These are phyloP conservation scores for Anabas testudineus DNA, from an alignment of 2,797 vertebrate species.

Conservation along the genomic window DNA sequence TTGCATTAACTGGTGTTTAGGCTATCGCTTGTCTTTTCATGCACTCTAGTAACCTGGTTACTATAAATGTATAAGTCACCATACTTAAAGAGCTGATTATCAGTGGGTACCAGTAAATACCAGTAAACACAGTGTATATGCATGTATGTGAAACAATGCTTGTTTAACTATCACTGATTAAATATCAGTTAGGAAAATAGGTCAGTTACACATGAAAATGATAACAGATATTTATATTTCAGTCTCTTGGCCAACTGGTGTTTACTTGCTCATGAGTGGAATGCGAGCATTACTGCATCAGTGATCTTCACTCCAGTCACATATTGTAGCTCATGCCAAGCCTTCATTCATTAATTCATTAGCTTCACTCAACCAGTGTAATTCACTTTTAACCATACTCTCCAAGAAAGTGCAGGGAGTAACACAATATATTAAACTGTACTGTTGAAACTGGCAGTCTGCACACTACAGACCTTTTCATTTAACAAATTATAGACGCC, in stretches of 20 bases:
- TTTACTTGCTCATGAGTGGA: constrained; percentile 10
- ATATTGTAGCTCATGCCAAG: constrained; percentile 20
- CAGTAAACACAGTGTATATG: not conserved
- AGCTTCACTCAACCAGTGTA: constrained; percentile 33
- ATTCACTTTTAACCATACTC: constrained; percentile 36
- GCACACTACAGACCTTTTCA: not conserved
- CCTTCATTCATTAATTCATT: constrained; percentile 38
- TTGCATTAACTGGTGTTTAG: not conserved
- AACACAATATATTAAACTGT: not conserved
- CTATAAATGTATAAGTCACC: too few species aligned
- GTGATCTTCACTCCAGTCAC: constrained; percentile 18
- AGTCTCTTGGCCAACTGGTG: not conserved
- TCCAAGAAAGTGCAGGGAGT: constrained; percentile 12
- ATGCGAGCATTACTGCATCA: constrained; percentile 22
- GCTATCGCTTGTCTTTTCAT: too few species aligned
- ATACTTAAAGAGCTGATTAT: too few species aligned
- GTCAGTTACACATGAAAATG: constrained; percentile 25
- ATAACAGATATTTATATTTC: constrained; percentile 37
- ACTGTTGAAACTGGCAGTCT: not conserved
- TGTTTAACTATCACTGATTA: constrained; percentile 24
- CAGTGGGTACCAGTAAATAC: too few species aligned
- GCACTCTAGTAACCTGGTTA: too few species aligned
- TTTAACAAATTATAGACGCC: constrained; percentile 6
- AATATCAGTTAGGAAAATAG: constrained; percentile 34
- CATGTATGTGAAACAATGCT: not conserved